Base-by-base conservation (phyloP, 2,888 invertebrate species). In the Malthinus seriepunctatus region DNA sequence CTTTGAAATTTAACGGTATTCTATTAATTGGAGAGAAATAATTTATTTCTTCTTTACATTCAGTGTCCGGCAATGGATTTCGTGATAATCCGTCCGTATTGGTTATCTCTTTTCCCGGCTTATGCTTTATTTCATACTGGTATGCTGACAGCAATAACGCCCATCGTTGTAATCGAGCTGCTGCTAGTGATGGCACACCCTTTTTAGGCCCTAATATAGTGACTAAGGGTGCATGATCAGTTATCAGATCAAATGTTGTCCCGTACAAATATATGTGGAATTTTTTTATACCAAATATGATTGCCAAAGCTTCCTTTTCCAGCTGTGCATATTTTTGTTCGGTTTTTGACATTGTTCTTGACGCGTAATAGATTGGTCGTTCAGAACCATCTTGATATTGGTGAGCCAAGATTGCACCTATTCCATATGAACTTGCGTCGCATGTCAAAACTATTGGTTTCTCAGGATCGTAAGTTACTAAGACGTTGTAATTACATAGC, bases 401-500 rank as follows among this genome's bases (percentile, higher is more conserved):
- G 7, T 32, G 32, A 5, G 35, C 14, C 23, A 51, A 14, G 11
- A 45, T 23, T 2, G 51, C 56, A 4, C 51, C 56, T 6, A 51
- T 31, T n/a, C 46, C 53, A 4, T 12, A 8, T 14, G 10, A 8
- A 8, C 31, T 34, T 8, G 53, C 51, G 23, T 56, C 56, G 11
- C 34, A 33, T 15, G 49, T 39, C 11, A 59, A 6, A 1, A 37
- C 32, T 3, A 59, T 39, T 33, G 9, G 11, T 10, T 44, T 49
- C 2, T 34, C 5, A 6, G 54, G 53, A 35, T 59, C 32, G 14
- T 31, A 59, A 50, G 54, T 53, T 3, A 44, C 39, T 3, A 54
- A 35, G n/a, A 59, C 3, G 1, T 49, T 23, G 1, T 49, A 44
- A 1, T 54, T 55, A 1, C 12, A 2, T 34, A 59, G 33, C 6